phyloP scores from a whole-genome alignment of 2,888 invertebrate species.

The Dynastes hyllus region DNA sequence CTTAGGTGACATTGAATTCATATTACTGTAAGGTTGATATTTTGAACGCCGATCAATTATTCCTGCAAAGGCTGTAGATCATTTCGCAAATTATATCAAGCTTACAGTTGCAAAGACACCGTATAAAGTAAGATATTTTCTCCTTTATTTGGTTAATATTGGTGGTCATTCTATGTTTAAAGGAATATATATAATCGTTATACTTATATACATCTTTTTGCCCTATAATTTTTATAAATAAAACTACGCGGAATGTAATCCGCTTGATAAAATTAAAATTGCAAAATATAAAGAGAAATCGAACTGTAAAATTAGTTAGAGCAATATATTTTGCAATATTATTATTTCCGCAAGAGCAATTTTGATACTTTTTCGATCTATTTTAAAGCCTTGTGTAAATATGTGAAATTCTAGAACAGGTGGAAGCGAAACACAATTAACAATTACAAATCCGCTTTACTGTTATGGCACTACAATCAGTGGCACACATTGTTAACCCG shows the following conservation, averaged over 20 bases:
- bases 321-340: conserved; percentile 27
- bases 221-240: too few relatives aligned
- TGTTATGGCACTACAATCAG: conserved; percentile 8
- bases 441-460: conserved; percentile 10
- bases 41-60: too few relatives aligned
- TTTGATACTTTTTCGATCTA: conserved; percentile 15
- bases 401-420: background rate
- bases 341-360: conserved; percentile 12
- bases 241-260: background rate
- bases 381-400: background rate
- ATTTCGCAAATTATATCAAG: background rate
- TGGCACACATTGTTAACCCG: conserved; percentile 21
- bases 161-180: too few relatives aligned
- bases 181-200: too few relatives aligned
- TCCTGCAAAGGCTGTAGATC: background rate
- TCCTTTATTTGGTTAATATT: too few relatives aligned
- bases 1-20: conserved; percentile 28
- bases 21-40: conserved; percentile 11
- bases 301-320: conserved; percentile 15
- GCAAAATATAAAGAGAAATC: conserved; percentile 38
- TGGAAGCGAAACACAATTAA: background rate
- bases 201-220: too few relatives aligned
- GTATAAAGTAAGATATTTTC: too few relatives aligned
- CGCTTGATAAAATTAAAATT: background rate
- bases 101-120: too few relatives aligned